Percentiles rank a stretch among this genome's conserved stretches.
These are phyloP conservation scores for Acleris literana DNA, from an alignment of 2,888 invertebrate species.

Conservation along the genomic window DNA sequence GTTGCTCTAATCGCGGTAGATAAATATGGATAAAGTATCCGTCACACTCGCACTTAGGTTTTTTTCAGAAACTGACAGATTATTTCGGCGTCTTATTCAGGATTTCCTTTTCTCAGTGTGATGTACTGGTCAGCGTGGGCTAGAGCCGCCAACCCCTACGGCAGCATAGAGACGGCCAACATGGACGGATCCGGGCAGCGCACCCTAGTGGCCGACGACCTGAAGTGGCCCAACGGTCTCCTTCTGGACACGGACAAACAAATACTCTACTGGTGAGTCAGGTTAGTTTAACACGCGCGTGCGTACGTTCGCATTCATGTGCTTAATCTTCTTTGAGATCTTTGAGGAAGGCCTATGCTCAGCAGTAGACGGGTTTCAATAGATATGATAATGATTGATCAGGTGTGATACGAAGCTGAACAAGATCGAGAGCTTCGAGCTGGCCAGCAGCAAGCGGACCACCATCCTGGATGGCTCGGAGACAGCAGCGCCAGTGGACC, in stretches of 20 bases:
- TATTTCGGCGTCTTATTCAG: too few relatives aligned
- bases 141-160: conserved; percentile 43
- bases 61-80: too few relatives aligned
- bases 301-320: too few relatives aligned
- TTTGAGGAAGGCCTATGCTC: too few relatives aligned
- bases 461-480: conserved; percentile 69
- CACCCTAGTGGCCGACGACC: conserved; percentile 75
- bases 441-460: conserved; percentile 58
- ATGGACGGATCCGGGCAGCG: conserved; percentile 89
- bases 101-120: conserved; percentile 52
- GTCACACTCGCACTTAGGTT: too few relatives aligned
- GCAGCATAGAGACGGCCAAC: conserved; percentile 86
- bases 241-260: conserved; percentile 60
- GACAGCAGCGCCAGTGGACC: conserved; percentile 47
- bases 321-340: too few relatives aligned
- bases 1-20: too few relatives aligned
- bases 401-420: conserved; percentile 88
- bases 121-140: conserved; percentile 93
- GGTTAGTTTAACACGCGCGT: too few relatives aligned
- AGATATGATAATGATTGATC: conserved; percentile 13
- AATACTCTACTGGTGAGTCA: conserved; percentile 62
- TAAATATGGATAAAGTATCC: too few relatives aligned
- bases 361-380: too few relatives aligned
- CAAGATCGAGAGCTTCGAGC: conserved; percentile 82
- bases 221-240: conserved; percentile 91